These are phyloP conservation scores for Avahi laniger DNA, from an alignment of 2,797 vertebrate genomes.

Conservation along the genomic window DNA sequence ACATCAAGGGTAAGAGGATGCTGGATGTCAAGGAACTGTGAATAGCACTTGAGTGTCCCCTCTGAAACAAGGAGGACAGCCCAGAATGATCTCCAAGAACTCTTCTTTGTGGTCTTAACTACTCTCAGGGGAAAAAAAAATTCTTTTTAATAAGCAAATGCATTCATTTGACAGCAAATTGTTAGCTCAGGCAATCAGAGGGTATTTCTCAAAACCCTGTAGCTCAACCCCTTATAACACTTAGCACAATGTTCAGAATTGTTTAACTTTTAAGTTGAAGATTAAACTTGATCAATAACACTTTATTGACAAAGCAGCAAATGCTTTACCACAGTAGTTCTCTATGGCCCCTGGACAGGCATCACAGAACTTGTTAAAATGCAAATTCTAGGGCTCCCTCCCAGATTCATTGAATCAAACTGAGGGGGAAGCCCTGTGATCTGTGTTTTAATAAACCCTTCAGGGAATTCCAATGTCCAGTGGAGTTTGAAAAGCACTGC, in stretches of 20 bases:
- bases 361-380: neutral
- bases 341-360: neutral
- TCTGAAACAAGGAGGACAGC: neutral
- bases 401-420: neutral
- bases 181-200: neutral
- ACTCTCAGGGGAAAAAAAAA: neutral
- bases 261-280: neutral
- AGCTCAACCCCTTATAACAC: neutral
- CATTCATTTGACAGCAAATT: neutral
- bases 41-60: fast-evolving
- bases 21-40: neutral
- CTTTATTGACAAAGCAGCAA: neutral
- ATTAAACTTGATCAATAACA: neutral
- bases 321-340: neutral
- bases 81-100: neutral
- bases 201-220: neutral
- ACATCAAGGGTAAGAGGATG: conserved; percentile 91
- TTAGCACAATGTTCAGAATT: neutral
- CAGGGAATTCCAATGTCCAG: neutral
- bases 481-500: neutral
- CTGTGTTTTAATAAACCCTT: neutral
- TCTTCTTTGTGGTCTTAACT: neutral
- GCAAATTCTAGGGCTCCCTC: neutral
- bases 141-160: neutral
- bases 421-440: fast-evolving